Evolutionary conservation across 1,140 invertebrate species (phyloP), one percentile per base, ranked within the genome.

Genomic region (Eupristina koningsbergeri): DNA sequence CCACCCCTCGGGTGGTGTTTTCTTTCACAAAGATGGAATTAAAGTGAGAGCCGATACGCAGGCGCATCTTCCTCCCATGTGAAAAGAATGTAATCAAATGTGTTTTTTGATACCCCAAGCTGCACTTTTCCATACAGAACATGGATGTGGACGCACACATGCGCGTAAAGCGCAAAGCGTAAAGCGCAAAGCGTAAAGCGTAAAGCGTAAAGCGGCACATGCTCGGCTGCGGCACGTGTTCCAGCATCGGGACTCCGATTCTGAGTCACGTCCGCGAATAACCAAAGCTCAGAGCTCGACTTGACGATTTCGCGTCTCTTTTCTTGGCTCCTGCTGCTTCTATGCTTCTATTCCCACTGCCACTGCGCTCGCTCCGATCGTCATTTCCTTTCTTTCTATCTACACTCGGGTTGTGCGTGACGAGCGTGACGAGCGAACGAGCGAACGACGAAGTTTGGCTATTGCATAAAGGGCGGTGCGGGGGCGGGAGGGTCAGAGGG

Each of bases 201-300:
- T n/a, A n/a, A n/a, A n/a, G n/a, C n/a, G n/a, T n/a, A n/a, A n/a
- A n/a, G n/a, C n/a, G n/a, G n/a, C n/a, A 11, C 36, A 41, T 26
- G 50, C 50, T 41, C 73, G 17, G 5, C 50, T 50, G 73, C 34
- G 45, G 73, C 63, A 50, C 74, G 81, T 83, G 81, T 58, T 77
- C 58, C 74, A 77, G 81, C 34, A n/a, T 26, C 58, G 34, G 31
- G 53, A 47, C 45, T 80, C 74, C 67, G 36, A 85, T 80, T 80
- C 73, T 85, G 87, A 86, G 79, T 88, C 87, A 85, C 58, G 76
- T 84, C 83, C 76, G 67, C 69, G 84, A 87, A 86, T 87, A 87
- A 81, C 80, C 80, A 31, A 47, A n/a, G 47, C 67, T 61, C 11
- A 58, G 67, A 47, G 9, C 67, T n/a, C 50, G 41, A 61, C 53